Evolutionary conservation across 1,140 invertebrate species (phyloP), one percentile per base, ranked within the genome.

Genomic region (Lucilia sericata): DNA sequence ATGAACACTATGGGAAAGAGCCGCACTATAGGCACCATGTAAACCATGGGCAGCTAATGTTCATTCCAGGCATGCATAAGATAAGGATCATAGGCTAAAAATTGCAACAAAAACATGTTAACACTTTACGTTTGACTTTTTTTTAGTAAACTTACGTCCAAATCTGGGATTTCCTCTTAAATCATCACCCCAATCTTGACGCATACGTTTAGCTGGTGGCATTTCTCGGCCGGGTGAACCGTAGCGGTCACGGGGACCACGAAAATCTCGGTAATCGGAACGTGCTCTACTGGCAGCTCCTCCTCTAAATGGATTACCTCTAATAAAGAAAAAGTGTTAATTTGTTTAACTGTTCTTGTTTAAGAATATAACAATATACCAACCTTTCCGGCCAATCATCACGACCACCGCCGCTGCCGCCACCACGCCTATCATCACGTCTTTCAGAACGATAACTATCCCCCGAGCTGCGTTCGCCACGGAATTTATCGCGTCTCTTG

Each of bases 401-500:
- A 51, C 96, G 92, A 25, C 85, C 85, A 12, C 75, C 84, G 2
- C 70, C 85, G 8, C 88, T 86, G 10, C 86, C 87, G 65, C 88
- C 86, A 2, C 87, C 78, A 85, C 92, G 76, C 74, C 95, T 92
- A 84, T 96, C 95, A 55, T 95, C 94, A 82, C 96, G 92, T 74
- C 96, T 93, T 30, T 95, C 94, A 85, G 95, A 94, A 86, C 95
- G 92, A 87, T 95, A 96, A 85, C 94, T 96, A 85, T 96, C 96
- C 5, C 95, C 95, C 84, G 94, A 94, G 14, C 94, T 94, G 85
- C 96, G 93, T 93, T 98, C 96, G 10, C 96, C 96, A 80, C 96
- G 93, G 88, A 98, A 98, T 90, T 98, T 98, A 87, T 98, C 96
- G 49, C 97, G 92, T 70, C 96, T 92, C 89, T 97, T 97, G 36